Evolutionary conservation across 2,888 invertebrate species (phyloP), one percentile per base, ranked within the genome.

Genomic region (Psylliodes chrysocephalus): DNA sequence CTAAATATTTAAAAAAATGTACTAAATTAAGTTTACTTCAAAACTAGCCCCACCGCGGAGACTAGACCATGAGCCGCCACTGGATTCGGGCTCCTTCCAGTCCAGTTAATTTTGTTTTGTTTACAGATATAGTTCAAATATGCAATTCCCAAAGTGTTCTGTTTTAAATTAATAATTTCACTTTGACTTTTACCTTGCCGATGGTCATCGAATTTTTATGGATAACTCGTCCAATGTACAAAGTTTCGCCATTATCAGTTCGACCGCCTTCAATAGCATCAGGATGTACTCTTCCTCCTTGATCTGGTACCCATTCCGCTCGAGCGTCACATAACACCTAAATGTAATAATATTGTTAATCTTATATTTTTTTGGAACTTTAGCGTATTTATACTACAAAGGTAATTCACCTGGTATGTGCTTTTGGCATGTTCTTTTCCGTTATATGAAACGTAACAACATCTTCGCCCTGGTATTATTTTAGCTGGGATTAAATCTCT

Each of bases 401-500:
- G 6, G 22, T 6, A 22, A 4, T 17, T 51, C 51, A 76, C 73
- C 62, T 77, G 71, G 78, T 86, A 91, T 65, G 85, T 85, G 55
- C 87, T 84, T 73, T 89, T 87, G 28, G 84, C 75, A 54, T 88
- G 78, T 79, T 92, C 91, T 67, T 87, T 85, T 2, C 90, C 89
- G 2, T 81, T 84, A 70, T 85, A 86, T 8, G 85, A 79, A 51
- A 91, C 83, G 77, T 89, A 91, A 33, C 89, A 89, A 5, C 86
- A 87, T 57, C 86, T 83, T 78, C 86, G 88, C 8, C 84, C 83
- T 0, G 89, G 89, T 25, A 89, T 87, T 30, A 90, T 85, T 81
- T 89, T 90, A 0, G 89, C 89, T 0, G 90, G 90, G 0, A 89
- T 72, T 72, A 87, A 84, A 72, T 89, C 88, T 0, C 89, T 89